Conservation (phyloP, 2,113 vertebrate genomes). For the Dipodomys stephensi region DNA sequence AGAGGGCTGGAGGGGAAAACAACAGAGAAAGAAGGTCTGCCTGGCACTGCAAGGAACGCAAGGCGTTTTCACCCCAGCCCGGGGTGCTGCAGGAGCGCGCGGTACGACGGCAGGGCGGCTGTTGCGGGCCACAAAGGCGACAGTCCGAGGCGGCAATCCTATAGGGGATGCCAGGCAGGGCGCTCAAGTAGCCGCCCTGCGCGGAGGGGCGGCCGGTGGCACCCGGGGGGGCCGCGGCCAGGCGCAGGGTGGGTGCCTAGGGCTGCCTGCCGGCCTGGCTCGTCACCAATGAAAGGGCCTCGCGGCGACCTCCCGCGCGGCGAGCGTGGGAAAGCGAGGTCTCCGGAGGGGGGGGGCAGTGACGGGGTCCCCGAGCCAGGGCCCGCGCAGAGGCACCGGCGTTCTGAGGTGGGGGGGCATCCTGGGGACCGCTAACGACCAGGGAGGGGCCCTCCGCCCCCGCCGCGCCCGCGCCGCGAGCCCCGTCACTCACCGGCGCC, state of each 20-base stretch:
- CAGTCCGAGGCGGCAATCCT: background rate
- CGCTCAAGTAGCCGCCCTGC: background rate
- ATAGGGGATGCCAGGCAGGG: background rate
- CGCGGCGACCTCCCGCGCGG: background rate
- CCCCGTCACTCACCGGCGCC: slow-evolving; percentile 82
- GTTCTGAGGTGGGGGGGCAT: background rate
- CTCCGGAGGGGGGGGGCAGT: background rate
- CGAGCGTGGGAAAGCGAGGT: background rate
- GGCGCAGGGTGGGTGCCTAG: background rate
- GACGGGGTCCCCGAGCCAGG: background rate
- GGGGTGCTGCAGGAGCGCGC: background rate
- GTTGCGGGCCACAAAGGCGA: background rate
- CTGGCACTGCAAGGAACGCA: background rate
- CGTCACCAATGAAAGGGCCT: slow-evolving; percentile 17
- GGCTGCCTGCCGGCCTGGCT: too few relatives aligned
- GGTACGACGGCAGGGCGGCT: background rate
- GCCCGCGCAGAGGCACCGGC: slow-evolving; percentile 39
- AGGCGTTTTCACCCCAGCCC: slow-evolving; percentile 29
- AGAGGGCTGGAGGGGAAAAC: background rate
- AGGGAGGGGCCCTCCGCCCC: slow-evolving; percentile 61
- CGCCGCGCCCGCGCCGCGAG: slow-evolving; percentile 38
- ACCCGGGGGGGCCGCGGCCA: background rate
- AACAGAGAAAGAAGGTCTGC: background rate
- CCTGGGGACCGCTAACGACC: slow-evolving; percentile 24
- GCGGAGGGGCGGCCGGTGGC: background rate